Base-by-base conservation (phyloP, 92 coral and sea anemone species). In the Phenganax marumi region DNA sequence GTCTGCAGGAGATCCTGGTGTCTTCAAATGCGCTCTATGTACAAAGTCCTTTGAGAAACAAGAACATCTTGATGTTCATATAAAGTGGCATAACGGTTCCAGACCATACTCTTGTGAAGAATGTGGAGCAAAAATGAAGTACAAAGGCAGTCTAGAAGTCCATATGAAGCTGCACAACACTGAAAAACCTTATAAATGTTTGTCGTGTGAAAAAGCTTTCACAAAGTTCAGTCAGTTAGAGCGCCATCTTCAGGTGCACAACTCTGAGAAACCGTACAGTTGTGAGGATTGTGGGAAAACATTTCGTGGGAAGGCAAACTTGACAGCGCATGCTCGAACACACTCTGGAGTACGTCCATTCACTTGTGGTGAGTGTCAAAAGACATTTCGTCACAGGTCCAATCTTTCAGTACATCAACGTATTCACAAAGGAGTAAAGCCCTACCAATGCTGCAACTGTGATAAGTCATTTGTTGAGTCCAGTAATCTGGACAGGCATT, bases 81-180 rank as follows among this genome's bases (percentile, higher is more conserved):
- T 78, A 23, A 78, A 62, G 25, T 78, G 83, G 83, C 83, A 78
- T 48, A 78, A 61, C 48, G 83, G 83, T 25, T 65, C 43, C 22
- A 65, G 83, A 17, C 83, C 83, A 43, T 78, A 78, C 48, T 66
- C 83, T 9, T 78, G 83, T 62, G 56, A 65, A n/a, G 73, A 78
- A 23, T 77, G 81, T 60, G 81, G 81, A 24, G 54, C 64, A 11
- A 75, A 75, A 50, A 78, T 78, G 83, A 78, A 78, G 60, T 78
- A 78, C 54, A 78, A 78, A 63, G 83, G 83, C 39, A 78, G 83
- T 46, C 13, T 78, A 61, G 8, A 51, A 23, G 83, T 78, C 47
- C 83, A 78, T 46, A 78, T 78, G 83, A 46, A 68, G 19, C 49
- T 78, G 14, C 83, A 78, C 25, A 63, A 65, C 18, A 18, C 49